Evolutionary conservation across 2,888 invertebrate genomes (phyloP).

Genomic region (Andricus curvator): DNA sequence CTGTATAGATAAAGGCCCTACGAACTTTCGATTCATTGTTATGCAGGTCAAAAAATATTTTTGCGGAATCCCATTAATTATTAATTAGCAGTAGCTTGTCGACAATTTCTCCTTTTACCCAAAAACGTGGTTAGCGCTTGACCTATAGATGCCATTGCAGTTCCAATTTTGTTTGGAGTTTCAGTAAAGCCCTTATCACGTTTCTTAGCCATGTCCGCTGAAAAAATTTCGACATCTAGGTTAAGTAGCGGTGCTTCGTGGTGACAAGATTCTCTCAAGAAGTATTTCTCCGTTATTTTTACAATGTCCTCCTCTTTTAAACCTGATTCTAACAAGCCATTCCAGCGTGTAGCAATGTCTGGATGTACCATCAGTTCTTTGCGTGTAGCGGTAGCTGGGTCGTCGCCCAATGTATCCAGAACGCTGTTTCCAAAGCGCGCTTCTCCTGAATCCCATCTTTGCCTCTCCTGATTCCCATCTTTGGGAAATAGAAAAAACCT

Average conservation of each 20-base stretch:
- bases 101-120: neutral
- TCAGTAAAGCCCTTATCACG: neutral
- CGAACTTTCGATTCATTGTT: too few species aligned
- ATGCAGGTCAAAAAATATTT: too few species aligned
- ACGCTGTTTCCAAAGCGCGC: neutral
- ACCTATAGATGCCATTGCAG: neutral
- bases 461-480: too few species aligned
- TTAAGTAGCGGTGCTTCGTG: neutral
- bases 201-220: neutral
- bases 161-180: neutral
- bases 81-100: too few species aligned
- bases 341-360: neutral
- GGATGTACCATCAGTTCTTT: neutral
- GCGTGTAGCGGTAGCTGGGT: neutral
- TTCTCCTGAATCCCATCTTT: too few species aligned
- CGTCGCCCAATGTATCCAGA: neutral
- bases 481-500: too few species aligned
- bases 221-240: neutral
- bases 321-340: too few species aligned
- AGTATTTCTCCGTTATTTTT: neutral
- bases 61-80: too few species aligned
- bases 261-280: neutral
- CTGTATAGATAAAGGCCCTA: too few species aligned
- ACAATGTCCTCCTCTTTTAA: too few species aligned
- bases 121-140: neutral